phyloP scores from a whole-genome alignment of 2,888 invertebrate species.

The Drosophila prolongata region DNA sequence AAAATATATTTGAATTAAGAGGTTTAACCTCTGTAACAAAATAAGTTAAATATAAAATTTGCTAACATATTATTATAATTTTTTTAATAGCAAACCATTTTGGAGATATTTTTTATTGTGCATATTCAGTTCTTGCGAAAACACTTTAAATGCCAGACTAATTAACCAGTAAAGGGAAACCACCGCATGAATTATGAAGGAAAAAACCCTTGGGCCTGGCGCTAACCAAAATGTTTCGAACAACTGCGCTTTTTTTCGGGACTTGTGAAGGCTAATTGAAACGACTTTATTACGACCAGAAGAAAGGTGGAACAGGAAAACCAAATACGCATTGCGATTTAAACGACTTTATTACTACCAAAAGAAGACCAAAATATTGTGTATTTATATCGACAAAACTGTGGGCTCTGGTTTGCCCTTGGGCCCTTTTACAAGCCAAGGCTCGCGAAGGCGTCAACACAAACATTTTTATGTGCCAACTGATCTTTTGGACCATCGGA shows the following conservation, averaged over 20 bases:
- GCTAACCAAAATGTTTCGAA: constrained; percentile 45
- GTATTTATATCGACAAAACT: constrained; percentile 16
- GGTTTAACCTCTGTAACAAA: too few relatives aligned
- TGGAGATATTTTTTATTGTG: not conserved
- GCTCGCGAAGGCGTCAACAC: constrained; percentile 67
- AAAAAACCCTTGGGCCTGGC: constrained; percentile 54
- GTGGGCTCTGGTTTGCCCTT: constrained; percentile 24
- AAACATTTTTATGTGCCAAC: constrained; percentile 72
- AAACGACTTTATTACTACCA: constrained; percentile 74
- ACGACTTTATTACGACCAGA: constrained; percentile 74
- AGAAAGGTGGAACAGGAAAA: constrained; percentile 33
- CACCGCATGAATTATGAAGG: constrained; percentile 25
- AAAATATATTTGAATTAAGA: too few relatives aligned
- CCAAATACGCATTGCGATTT: constrained; percentile 30
- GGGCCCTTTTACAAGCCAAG: constrained; percentile 38
- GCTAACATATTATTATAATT: too few relatives aligned
- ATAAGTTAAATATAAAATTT: too few relatives aligned
- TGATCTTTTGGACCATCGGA: constrained; percentile 51
- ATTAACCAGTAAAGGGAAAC: constrained; percentile 51
- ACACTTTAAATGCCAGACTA: constrained; percentile 47
- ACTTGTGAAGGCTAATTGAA: constrained; percentile 66
- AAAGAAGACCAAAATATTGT: constrained; percentile 24
- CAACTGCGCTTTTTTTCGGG: constrained; percentile 36
- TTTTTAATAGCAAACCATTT: not conserved
- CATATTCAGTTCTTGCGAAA: constrained; percentile 9